phyloP scores from a whole-genome alignment of 2,888 invertebrate genomes.

The Cremastinae sp. region DNA sequence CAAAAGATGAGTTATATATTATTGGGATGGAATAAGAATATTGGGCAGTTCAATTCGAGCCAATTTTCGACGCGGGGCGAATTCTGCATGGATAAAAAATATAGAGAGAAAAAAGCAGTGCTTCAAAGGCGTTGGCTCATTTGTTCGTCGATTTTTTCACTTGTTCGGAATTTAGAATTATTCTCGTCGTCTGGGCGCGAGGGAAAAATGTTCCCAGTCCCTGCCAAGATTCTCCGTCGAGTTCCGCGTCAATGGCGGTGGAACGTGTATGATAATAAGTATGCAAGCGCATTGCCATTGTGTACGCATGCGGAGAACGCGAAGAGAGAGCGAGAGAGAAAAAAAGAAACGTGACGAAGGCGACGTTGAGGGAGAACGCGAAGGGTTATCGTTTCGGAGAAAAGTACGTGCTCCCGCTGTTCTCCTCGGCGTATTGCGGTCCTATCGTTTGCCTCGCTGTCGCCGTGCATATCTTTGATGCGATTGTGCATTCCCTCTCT shows the following conservation, averaged over 20 bases:
- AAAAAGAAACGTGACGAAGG: conserved; percentile 41
- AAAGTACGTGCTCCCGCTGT: conserved; percentile 63
- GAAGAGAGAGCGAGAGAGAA: conserved; percentile 5
- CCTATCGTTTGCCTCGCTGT: conserved; percentile 39
- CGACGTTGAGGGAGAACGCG: conserved; percentile 62
- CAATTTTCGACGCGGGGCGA: too few species aligned
- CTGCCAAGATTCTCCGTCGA: conserved; percentile 49
- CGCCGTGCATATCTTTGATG: conserved; percentile 48
- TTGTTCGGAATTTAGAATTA: not conserved
- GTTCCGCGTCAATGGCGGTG: conserved; percentile 67
- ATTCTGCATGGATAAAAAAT: too few species aligned
- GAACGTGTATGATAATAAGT: conserved; percentile 68
- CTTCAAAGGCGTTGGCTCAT: too few species aligned
- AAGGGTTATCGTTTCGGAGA: conserved; percentile 74
- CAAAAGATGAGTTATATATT: too few species aligned
- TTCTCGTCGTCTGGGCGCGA: not conserved
- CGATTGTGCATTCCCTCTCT: conserved; percentile 12
- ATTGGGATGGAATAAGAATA: too few species aligned
- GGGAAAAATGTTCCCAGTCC: conserved; percentile 17
- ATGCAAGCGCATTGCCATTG: conserved; percentile 62
- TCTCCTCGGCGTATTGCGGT: conserved; percentile 42
- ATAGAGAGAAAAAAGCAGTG: too few species aligned
- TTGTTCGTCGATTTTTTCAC: not conserved
- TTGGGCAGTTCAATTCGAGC: too few species aligned
- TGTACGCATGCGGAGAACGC: conserved; percentile 33